phyloP scores from a whole-genome alignment of 1,140 invertebrate species.

The Varroa destructor region DNA sequence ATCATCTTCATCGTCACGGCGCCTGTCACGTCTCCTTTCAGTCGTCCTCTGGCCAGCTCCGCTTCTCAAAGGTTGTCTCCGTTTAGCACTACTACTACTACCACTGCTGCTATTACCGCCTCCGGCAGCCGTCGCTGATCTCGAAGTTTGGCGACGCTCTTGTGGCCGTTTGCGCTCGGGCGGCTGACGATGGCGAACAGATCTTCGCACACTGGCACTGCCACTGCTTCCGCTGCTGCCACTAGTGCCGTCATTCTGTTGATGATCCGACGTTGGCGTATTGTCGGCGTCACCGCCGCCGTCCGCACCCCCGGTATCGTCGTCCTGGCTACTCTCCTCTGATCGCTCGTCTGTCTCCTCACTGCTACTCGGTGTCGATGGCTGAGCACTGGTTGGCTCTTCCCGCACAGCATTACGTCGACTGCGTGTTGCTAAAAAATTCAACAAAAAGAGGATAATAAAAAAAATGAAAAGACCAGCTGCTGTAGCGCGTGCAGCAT shows the following conservation, averaged over 20 bases:
- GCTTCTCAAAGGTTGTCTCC: slow-evolving; percentile 1
- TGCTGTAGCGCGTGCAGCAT: too few relatives aligned
- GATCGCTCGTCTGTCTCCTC: slow-evolving; percentile 41
- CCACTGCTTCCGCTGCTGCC: too few relatives aligned
- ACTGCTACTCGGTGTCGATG: slow-evolving; percentile 40
- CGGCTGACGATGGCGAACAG: slow-evolving; percentile 37
- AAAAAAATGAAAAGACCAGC: too few relatives aligned
- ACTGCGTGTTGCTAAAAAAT: neutral
- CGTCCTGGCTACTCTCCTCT: slow-evolving; percentile 49
- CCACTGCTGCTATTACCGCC: slow-evolving; percentile 10
- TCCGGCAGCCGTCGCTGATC: slow-evolving; percentile 10
- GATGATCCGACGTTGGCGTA: neutral
- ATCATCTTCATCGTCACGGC: slow-evolving; percentile 31
- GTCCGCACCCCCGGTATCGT: slow-evolving; percentile 55
- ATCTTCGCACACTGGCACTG: slow-evolving; percentile 3
- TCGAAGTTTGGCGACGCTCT: slow-evolving; percentile 32
- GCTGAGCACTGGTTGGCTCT: neutral
- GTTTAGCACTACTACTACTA: slow-evolving; percentile 6
- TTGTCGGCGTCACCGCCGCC: neutral
- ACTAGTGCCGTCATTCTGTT: slow-evolving; percentile 9
- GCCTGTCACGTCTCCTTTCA: slow-evolving; percentile 32
- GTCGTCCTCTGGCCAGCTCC: slow-evolving; percentile 37
- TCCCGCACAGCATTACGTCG: slow-evolving; percentile 1
- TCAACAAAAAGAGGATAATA: too few relatives aligned
- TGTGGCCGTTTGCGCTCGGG: slow-evolving; percentile 30